Base-by-base conservation (phyloP, 2,113 vertebrate species). In the Xiphophorus hellerii region DNA sequence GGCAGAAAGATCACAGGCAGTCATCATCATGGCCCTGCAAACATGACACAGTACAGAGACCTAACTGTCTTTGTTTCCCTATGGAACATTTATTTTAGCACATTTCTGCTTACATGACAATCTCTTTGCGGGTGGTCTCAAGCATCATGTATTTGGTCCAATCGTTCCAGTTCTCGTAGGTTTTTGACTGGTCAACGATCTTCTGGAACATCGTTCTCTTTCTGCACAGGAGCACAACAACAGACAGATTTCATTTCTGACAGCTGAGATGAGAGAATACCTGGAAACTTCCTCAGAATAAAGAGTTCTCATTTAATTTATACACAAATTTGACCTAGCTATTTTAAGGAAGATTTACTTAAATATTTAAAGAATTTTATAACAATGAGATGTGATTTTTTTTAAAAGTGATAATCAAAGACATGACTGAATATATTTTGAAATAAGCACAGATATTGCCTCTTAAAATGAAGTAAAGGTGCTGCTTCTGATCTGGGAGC, bases 1-100 rank as follows among this genome's bases (percentile, higher is more conserved):
- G 64, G 95, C 95, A 13, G 95, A 95, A 77, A 95, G 87, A 78
- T 95, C 95, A 76, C 95, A 95, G 2, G 95, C 95, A 0, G 95
- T 95, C 95, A 95, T 95, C 94, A 95, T 95, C 95, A 95, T 95
- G 17, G 95, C 95, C 95, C 95, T 95, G 39, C 4, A 68, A 75
- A 67, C 68, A 74, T 25, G 48, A 30, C 27, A 76, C 28, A 61
- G 17, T 29, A 42, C 15, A 67, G 10, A 62, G 20, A 62, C 39
- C 7, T 44, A 15, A 15, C 14, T 48, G 25, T 25, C 1, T 67
- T 20, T 28, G 4, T 3, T 0, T 37, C 29, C 17, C 15, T 69
- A 37, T 30, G 6, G 7, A n/a, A 15, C 20, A 22, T 1, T 27
- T 63, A 2, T 25, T 3, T 12, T 39, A 22, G 30, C 63, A 54